Conservation (phyloP, 1,140 invertebrate genomes). For the Drosophila tani region DNA sequence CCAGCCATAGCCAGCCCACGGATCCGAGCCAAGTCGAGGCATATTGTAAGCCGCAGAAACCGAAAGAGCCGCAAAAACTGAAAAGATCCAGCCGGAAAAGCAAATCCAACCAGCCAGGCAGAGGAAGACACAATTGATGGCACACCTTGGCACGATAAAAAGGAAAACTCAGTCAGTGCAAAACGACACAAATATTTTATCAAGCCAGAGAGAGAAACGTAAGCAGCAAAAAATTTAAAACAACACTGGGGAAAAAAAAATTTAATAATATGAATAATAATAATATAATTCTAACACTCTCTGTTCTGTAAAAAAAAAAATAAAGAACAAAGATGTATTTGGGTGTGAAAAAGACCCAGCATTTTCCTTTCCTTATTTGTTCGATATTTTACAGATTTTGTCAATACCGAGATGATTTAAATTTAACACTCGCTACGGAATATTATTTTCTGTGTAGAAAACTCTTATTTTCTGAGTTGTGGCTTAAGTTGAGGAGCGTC, state of each 20-base stretch:
- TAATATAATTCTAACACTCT: too few relatives aligned
- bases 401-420: too few relatives aligned
- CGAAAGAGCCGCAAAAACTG: constrained; percentile 43
- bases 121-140: constrained; percentile 76
- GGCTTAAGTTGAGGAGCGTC: constrained; percentile 41
- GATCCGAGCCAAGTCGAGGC: constrained; percentile 33
- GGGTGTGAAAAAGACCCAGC: background rate
- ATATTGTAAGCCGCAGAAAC: constrained; percentile 35
- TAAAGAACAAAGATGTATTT: background rate
- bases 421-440: too few relatives aligned
- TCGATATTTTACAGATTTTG: background rate
- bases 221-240: constrained; percentile 65
- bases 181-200: constrained; percentile 72
- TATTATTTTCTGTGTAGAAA: constrained; percentile 8
- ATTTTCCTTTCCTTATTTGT: too few relatives aligned
- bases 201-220: constrained; percentile 34
- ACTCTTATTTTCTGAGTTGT: constrained; percentile 28
- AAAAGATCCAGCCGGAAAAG: constrained; percentile 39
- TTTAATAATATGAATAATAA: background rate
- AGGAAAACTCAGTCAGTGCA: constrained; percentile 81
- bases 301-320: background rate
- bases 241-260: constrained; percentile 19
- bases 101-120: constrained; percentile 34
- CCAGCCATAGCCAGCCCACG: constrained; percentile 39
- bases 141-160: constrained; percentile 83